A percentile compares a stretch with the other conserved stretches of the same genome.
These are phyloP conservation scores for Cephus pygmeus DNA, from an alignment of 2,888 invertebrate genomes.

Conservation along the genomic window DNA sequence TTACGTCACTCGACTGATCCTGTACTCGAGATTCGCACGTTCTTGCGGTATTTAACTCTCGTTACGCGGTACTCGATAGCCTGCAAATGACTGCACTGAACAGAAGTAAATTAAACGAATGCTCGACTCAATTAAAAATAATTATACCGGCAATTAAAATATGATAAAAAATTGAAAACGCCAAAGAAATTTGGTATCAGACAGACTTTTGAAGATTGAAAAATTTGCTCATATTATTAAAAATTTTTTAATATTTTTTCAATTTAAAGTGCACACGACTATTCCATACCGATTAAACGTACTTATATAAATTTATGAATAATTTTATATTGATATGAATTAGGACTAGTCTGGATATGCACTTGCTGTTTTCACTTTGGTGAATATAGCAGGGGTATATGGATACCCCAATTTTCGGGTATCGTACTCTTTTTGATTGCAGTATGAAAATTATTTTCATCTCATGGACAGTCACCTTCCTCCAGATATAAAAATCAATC, in stretches of 20 bases:
- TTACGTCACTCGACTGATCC: constrained; percentile 52
- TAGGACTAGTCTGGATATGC: neutral
- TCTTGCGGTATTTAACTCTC: neutral
- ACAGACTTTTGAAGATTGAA: neutral
- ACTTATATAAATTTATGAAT: neutral
- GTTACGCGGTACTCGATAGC: neutral
- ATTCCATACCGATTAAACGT: neutral
- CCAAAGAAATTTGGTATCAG: neutral
- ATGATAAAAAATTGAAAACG: neutral
- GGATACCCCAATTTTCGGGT: neutral
- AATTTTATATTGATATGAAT: neutral
- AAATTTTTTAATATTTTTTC: neutral
- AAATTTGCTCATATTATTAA: neutral
- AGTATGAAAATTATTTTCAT: neutral
- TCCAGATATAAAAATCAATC: neutral
- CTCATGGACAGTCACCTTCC: neutral
- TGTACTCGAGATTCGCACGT: constrained; percentile 38
- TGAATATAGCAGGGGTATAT: neutral
- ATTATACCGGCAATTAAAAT: neutral
- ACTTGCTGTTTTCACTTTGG: neutral
- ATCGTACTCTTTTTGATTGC: neutral
- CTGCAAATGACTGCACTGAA: neutral
- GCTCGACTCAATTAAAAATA: neutral
- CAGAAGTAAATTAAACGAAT: neutral
- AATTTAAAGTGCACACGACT: too few relatives aligned